Conservation (phyloP, 2,888 invertebrate species). For the Silvanus unidentatus region DNA sequence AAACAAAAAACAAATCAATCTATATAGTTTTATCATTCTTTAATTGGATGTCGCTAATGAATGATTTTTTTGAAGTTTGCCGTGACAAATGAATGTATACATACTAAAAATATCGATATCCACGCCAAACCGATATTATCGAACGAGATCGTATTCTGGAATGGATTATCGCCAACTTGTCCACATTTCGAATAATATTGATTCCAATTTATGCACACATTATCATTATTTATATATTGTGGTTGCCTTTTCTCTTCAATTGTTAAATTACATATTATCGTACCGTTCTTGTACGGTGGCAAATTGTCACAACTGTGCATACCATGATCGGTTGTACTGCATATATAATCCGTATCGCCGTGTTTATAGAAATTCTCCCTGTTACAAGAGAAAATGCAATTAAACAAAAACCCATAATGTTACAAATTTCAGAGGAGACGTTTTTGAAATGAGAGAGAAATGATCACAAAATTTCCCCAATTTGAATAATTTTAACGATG, state of each 20-base stretch:
- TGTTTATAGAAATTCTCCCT: slow-evolving; percentile 70
- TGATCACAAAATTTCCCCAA: no score
- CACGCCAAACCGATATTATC: slow-evolving; percentile 99
- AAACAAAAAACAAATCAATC: not conserved
- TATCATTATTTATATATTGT: slow-evolving; percentile 35
- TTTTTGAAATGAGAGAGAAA: not conserved
- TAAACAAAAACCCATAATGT: no score
- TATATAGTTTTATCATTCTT: not conserved
- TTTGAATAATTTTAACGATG: no score
- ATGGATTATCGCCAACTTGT: slow-evolving; percentile 91
- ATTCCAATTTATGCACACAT: slow-evolving; percentile 96
- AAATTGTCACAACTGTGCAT: slow-evolving; percentile 87
- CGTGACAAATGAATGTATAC: no score
- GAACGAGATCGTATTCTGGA: slow-evolving; percentile 98
- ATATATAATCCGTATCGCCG: slow-evolving; percentile 91
- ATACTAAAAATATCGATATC: slow-evolving; percentile 99
- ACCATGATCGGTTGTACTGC: slow-evolving; percentile 88
- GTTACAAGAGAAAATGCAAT: slow-evolving; percentile 16
- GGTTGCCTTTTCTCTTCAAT: slow-evolving; percentile 36
- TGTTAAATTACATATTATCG: slow-evolving; percentile 69
- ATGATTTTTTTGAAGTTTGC: no score
- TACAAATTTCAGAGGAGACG: slow-evolving; percentile 6
- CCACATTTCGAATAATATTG: slow-evolving; percentile 95
- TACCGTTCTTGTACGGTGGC: slow-evolving; percentile 71
- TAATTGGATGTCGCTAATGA: no score